Evolutionary conservation across 2,888 invertebrate genomes (phyloP), one percentile per base, ranked within the genome.

Genomic region (Apoderus coryli): DNA sequence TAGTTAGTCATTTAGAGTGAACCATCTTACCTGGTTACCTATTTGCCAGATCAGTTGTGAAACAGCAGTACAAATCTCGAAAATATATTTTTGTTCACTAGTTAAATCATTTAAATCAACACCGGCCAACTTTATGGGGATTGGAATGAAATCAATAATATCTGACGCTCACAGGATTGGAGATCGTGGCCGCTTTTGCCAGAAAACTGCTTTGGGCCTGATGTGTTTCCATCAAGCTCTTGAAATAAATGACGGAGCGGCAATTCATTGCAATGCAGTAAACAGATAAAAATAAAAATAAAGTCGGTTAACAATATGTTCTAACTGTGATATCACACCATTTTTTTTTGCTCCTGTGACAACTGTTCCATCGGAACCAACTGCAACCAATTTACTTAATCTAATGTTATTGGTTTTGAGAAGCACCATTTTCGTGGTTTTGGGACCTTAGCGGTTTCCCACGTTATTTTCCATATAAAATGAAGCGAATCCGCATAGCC

Each of bases 251-350:
- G 26, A 13, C 29, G 13, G 7, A 37, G 27, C 19, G 36, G 36
- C 10, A 36, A 29, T 13, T 36, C 36, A 22, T 34, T 36, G 6
- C 25, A 10, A 25, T 36, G 32, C 7, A 37, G 24, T 15, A 37
- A n/a, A 25, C 33, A 37, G 15, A 37, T 37, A 33, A n/a, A n/a
- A n/a, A n/a, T n/a, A n/a, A n/a, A n/a, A n/a, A n/a, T n/a, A n/a
- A n/a, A n/a, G n/a, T n/a, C n/a, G n/a, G n/a, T n/a, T n/a, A n/a
- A n/a, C n/a, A n/a, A n/a, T n/a, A n/a, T n/a, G n/a, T n/a, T n/a
- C n/a, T n/a, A n/a, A n/a, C n/a, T n/a, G n/a, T n/a, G n/a, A n/a
- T n/a, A n/a, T n/a, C n/a, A n/a, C n/a, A n/a, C n/a, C n/a, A n/a
- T n/a, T n/a, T n/a, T n/a, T n/a, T n/a, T n/a, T n/a, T n/a, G n/a